Evolutionary conservation across 1,140 invertebrate genomes (phyloP).

Genomic region (Sinonovacula constricta): DNA sequence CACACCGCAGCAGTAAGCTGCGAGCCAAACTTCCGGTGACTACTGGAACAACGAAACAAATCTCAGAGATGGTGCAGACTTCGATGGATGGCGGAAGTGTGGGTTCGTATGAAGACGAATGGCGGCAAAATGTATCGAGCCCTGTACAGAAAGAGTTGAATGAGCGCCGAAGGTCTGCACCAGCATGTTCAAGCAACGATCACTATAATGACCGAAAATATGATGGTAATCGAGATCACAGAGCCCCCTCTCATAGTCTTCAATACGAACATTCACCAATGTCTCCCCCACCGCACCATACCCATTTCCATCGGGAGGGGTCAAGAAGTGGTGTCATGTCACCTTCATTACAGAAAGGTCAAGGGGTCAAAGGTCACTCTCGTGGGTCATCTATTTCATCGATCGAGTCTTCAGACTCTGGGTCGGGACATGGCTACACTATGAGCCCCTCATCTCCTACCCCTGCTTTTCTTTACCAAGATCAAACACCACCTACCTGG

Average conservation of each 20-base stretch:
- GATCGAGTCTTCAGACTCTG: slow-evolving; percentile 39
- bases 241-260: slow-evolving; percentile 49
- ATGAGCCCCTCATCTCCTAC: slow-evolving; percentile 22
- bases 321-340: slow-evolving; percentile 16
- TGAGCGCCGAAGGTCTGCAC: slow-evolving; percentile 66
- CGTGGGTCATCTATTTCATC: slow-evolving; percentile 46
- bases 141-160: slow-evolving; percentile 52
- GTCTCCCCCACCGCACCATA: slow-evolving; percentile 9
- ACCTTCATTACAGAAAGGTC: slow-evolving; percentile 14
- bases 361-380: slow-evolving; percentile 32
- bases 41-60: slow-evolving; percentile 73
- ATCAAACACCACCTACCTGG: slow-evolving; percentile 6
- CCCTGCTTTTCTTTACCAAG: not conserved
- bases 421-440: slow-evolving; percentile 31
- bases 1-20: slow-evolving; percentile 64
- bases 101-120: slow-evolving; percentile 63
- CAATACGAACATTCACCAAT: slow-evolving; percentile 25
- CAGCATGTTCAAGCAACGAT: slow-evolving; percentile 47
- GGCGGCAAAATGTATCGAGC: slow-evolving; percentile 57
- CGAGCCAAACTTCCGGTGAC: slow-evolving; percentile 72
- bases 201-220: slow-evolving; percentile 58
- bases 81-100: slow-evolving; percentile 62
- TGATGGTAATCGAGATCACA: slow-evolving; percentile 47
- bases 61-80: slow-evolving; percentile 73
- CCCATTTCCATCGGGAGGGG: not conserved